Conservation (phyloP, 2,113 vertebrate species). For the Alethe castanea region DNA sequence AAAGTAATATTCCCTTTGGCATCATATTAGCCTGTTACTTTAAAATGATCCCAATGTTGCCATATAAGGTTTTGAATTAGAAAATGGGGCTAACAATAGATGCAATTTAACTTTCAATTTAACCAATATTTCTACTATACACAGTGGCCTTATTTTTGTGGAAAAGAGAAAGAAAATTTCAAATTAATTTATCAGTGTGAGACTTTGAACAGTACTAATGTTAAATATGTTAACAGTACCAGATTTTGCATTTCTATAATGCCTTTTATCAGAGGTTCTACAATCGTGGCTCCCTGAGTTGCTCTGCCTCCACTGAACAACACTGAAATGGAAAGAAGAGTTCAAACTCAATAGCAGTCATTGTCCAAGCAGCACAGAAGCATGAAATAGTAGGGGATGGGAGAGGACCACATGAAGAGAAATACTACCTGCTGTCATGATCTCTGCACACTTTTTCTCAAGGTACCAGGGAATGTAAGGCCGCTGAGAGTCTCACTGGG, state of each 20-base stretch:
- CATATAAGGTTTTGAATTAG: neutral
- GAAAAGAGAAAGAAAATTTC: neutral
- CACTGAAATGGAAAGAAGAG: accelerated
- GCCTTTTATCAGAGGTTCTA: neutral
- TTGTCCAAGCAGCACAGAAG: neutral
- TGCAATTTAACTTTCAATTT: neutral
- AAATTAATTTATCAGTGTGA: neutral
- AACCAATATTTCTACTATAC: neutral
- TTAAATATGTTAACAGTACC: neutral
- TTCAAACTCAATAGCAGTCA: neutral
- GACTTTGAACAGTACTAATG: neutral
- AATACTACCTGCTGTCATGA: neutral
- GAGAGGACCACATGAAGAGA: neutral
- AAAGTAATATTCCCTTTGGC: neutral
- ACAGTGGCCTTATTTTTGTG: neutral
- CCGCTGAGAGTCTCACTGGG: accelerated
- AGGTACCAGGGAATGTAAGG: neutral
- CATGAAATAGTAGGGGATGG: neutral
- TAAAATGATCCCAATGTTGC: neutral
- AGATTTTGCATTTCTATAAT: neutral
- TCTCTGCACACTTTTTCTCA: neutral
- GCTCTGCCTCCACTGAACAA: neutral
- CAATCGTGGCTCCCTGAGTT: neutral
- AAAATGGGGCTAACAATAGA: neutral
- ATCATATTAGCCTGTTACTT: neutral